A percentile compares a stretch with the other conserved stretches of the same genome.
These are phyloP conservation scores for Prionace glauca DNA, from an alignment of 2,797 vertebrate genomes.

Conservation along the genomic window DNA sequence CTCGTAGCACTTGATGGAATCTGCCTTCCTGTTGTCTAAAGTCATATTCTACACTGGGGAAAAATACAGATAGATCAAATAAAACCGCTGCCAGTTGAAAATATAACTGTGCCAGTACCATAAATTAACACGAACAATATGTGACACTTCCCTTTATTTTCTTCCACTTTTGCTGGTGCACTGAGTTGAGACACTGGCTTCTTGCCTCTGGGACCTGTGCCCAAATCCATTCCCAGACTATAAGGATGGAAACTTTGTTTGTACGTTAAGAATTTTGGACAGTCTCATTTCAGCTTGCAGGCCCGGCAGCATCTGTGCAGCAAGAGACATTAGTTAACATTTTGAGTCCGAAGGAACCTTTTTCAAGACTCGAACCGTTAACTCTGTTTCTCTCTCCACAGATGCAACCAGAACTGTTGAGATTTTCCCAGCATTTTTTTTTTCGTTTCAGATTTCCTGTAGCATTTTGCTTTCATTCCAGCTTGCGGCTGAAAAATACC, in stretches of 20 bases:
- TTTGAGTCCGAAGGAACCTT: too few relatives aligned
- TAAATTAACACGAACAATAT: neutral
- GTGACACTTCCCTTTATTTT: neutral
- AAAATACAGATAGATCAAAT: conserved; percentile 42
- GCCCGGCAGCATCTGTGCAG: too few relatives aligned
- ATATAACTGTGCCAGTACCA: neutral
- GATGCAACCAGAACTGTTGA: too few relatives aligned
- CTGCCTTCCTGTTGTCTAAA: conserved; percentile 90
- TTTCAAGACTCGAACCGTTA: too few relatives aligned
- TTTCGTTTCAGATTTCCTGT: too few relatives aligned
- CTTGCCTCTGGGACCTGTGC: neutral
- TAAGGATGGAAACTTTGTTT: neutral
- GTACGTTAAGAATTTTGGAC: neutral
- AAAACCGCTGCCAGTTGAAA: neutral
- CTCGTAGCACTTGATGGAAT: conserved; percentile 71
- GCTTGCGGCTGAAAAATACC: neutral
- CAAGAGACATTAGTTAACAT: too few relatives aligned
- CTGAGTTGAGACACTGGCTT: neutral
- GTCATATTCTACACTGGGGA: conserved; percentile 87
- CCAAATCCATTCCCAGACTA: neutral
- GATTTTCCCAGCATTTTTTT: too few relatives aligned
- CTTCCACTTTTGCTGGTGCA: neutral
- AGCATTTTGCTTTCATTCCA: neutral
- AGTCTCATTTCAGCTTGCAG: neutral
- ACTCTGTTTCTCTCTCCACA: too few relatives aligned